phyloP scores from a whole-genome alignment of 2,797 vertebrate species.

The Phrynocephalus vlangalii region DNA sequence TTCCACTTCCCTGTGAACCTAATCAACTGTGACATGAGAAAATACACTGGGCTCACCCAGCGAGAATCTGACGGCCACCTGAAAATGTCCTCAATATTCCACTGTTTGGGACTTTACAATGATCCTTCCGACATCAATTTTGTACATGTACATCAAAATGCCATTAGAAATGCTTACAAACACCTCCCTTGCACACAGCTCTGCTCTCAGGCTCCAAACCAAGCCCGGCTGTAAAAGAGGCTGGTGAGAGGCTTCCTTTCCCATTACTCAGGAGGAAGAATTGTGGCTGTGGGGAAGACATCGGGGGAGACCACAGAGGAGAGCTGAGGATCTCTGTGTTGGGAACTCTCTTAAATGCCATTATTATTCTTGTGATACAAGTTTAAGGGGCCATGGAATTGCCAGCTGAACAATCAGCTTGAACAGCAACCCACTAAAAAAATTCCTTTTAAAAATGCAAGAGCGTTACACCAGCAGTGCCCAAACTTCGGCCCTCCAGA shows the following conservation, averaged over 20 bases:
- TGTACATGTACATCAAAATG: constrained; percentile 98
- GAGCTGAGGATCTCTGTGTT: constrained; percentile 54
- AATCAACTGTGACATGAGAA: constrained; percentile 99
- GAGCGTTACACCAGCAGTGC: no score
- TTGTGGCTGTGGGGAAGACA: constrained; percentile 76
- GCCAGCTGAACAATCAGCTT: constrained; percentile 51
- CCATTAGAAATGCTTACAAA: constrained; percentile 94
- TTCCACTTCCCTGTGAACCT: constrained; percentile 92
- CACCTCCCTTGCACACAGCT: constrained; percentile 81
- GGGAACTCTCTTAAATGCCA: constrained; percentile 59
- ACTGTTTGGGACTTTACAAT: constrained; percentile 83
- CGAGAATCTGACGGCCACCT: constrained; percentile 91
- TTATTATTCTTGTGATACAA: constrained; percentile 51
- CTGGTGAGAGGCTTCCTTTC: constrained; percentile 75
- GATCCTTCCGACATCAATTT: constrained; percentile 88
- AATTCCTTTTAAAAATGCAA: constrained; percentile 15
- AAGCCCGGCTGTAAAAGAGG: constrained; percentile 71
- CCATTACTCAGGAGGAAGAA: constrained; percentile 75
- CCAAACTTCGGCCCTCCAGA: no score
- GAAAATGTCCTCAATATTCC: constrained; percentile 85
- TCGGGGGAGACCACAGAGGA: constrained; percentile 56
- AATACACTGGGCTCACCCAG: constrained; percentile 92
- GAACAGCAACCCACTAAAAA: constrained; percentile 62
- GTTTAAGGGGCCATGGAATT: constrained; percentile 60
- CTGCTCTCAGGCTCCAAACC: constrained; percentile 70